Base-by-base conservation (phyloP, 2,888 invertebrate genomes). In the Diarsia brunnea region DNA sequence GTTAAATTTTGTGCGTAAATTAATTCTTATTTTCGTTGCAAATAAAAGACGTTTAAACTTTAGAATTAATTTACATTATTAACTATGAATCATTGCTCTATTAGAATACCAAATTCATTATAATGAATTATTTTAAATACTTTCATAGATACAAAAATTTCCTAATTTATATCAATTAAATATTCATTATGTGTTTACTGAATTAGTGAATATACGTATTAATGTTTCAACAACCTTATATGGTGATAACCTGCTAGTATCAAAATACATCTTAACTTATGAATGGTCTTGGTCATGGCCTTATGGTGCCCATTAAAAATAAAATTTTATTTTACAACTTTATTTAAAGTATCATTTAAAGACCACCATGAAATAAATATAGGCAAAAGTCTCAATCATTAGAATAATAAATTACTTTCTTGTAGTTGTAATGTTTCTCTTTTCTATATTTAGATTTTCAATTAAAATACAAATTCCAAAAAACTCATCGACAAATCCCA, bases 401-500 rank as follows among this genome's bases (percentile, higher is more conserved):
- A 60, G 1, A 60, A 60, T 5, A 60, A 19, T 27, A 27, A 38
- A 43, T 43, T 31, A 8, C 0, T 11, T 21, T 5, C 10, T 24
- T 27, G 4, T 24, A 27, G 24, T 0, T 51, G 16, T 55, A 53
- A 10, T 4, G 21, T 24, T 11, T 10, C 10, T 11, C 0, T 38
- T 47, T 21, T 45, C 19, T 10, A 11, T 47, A 38, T 24, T 51
- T 67, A 60, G 43, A 76, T 51, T 76, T 60, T 12, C 5, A 51
- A 68, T 31, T 77, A 55, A 77, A 79, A 61, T 58, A 68, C 19
- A 66, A 63, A 78, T 31, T 64, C 60, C 47, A 75, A 77, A 87
- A 74, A 74, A 75, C 45, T 14, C 76, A 89, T 91, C 93, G 91
- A 92, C 83, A 74, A 74, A 69, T 79, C 82, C 80, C 94, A 92